A percentile compares a stretch with the other conserved stretches of the same genome.
Evolutionary conservation across 2,888 invertebrate genomes (phyloP).

Genomic region (Ochropleura leucogaster): DNA sequence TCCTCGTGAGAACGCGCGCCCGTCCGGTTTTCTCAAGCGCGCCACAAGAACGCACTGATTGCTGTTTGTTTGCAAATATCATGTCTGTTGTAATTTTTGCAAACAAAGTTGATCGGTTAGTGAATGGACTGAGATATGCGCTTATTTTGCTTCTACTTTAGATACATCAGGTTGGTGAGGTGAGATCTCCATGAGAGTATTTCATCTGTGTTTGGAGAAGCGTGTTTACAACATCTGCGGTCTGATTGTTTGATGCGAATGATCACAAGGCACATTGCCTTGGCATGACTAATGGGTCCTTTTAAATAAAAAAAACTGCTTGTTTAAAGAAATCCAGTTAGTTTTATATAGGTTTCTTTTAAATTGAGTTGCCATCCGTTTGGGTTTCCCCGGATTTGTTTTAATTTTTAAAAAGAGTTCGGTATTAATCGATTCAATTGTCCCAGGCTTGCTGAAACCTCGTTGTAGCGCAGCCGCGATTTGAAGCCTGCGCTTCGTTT

Average conservation of each 20-base stretch:
- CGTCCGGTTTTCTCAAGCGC: slow-evolving; percentile 81
- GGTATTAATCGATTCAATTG: too few relatives aligned
- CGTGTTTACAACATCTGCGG: not conserved
- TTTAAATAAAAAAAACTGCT: not conserved
- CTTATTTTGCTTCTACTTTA: slow-evolving; percentile 51
- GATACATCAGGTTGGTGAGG: slow-evolving; percentile 16
- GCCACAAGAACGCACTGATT: slow-evolving; percentile 76
- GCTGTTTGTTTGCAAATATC: slow-evolving; percentile 83
- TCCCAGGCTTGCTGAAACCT: too few relatives aligned
- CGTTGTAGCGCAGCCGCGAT: too few relatives aligned
- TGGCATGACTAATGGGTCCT: not conserved
- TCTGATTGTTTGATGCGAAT: not conserved
- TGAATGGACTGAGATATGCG: slow-evolving; percentile 63
- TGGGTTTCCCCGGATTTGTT: too few relatives aligned
- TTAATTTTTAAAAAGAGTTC: too few relatives aligned
- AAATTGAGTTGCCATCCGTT: too few relatives aligned
- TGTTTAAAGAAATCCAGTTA: not conserved
- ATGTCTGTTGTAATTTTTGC: slow-evolving; percentile 71
- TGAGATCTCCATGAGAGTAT: slow-evolving; percentile 17
- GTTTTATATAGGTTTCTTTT: not conserved
- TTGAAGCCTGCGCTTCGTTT: too few relatives aligned
- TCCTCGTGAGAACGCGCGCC: slow-evolving; percentile 80
- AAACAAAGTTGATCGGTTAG: slow-evolving; percentile 64
- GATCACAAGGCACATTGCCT: not conserved
- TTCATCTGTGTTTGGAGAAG: slow-evolving; percentile 10